phyloP scores from a whole-genome alignment of 2,888 invertebrate species.

The Eupeodes luniger region DNA sequence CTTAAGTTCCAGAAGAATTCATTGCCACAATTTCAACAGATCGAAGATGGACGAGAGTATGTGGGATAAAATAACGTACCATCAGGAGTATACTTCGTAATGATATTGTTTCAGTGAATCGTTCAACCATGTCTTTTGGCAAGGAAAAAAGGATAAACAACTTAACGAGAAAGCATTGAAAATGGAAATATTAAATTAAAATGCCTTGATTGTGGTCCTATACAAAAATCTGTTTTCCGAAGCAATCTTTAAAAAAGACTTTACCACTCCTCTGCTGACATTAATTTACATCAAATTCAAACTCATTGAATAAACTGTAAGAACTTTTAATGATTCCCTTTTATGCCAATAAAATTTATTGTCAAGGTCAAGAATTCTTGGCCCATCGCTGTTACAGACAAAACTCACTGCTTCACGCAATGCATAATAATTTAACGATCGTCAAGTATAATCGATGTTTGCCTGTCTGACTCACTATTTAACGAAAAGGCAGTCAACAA shows the following conservation, averaged over 20 bases:
- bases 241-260: neutral
- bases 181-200: constrained; percentile 45
- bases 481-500: constrained; percentile 60
- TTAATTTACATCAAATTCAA: constrained; percentile 16
- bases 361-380: constrained; percentile 73
- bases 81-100: constrained; percentile 40
- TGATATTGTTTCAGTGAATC: constrained; percentile 10
- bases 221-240: constrained; percentile 35
- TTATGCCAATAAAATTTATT: constrained; percentile 48
- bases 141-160: constrained; percentile 17
- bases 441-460: constrained; percentile 4
- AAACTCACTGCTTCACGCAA: constrained; percentile 14
- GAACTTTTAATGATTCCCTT: neutral
- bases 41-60: constrained; percentile 6
- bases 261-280: neutral
- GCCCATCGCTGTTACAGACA: constrained; percentile 45
- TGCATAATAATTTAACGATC: constrained; percentile 53
- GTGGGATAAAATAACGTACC: constrained; percentile 43
- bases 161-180: constrained; percentile 34
- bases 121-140: constrained; percentile 38
- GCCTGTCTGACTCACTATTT: constrained; percentile 46
- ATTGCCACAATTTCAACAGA: constrained; percentile 34
- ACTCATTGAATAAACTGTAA: constrained; percentile 35
- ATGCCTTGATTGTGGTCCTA: constrained; percentile 66
- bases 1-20: constrained; percentile 13